phyloP scores from a whole-genome alignment of 2,113 vertebrate species.

The Neolamprologus caudopunctatus region DNA sequence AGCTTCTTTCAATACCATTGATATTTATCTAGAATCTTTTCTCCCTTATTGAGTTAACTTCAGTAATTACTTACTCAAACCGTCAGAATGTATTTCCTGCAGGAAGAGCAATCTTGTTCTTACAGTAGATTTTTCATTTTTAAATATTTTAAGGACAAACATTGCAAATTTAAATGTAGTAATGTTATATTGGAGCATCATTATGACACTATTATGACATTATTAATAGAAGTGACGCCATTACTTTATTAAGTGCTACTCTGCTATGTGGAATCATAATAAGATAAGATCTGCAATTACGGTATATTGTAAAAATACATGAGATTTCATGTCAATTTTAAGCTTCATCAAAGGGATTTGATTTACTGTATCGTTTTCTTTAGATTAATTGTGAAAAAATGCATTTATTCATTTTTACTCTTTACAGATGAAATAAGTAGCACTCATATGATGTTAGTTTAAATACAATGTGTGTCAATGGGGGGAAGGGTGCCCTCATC shows the following conservation, averaged over 20 bases:
- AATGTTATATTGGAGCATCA: neutral
- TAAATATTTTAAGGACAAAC: neutral
- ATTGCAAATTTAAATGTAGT: neutral
- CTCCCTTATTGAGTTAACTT: neutral
- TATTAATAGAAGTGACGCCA: neutral
- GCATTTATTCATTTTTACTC: neutral
- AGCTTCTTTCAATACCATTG: neutral
- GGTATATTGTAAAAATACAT: neutral
- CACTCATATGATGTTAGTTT: neutral
- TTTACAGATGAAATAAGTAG: neutral
- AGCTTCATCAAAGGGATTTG: neutral
- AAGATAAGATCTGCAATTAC: neutral
- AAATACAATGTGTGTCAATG: neutral
- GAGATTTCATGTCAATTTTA: neutral
- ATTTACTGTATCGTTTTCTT: neutral
- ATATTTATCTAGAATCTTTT: neutral
- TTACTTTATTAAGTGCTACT: neutral
- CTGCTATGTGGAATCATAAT: neutral
- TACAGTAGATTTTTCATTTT: neutral
- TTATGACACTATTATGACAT: neutral
- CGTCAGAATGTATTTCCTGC: neutral
- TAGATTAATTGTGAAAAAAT: neutral
- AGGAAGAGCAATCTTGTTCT: neutral
- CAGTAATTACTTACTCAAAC: neutral
- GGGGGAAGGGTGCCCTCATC: neutral